Base-by-base conservation (phyloP, 2,797 vertebrate genomes). In the Trematomus bernacchii region DNA sequence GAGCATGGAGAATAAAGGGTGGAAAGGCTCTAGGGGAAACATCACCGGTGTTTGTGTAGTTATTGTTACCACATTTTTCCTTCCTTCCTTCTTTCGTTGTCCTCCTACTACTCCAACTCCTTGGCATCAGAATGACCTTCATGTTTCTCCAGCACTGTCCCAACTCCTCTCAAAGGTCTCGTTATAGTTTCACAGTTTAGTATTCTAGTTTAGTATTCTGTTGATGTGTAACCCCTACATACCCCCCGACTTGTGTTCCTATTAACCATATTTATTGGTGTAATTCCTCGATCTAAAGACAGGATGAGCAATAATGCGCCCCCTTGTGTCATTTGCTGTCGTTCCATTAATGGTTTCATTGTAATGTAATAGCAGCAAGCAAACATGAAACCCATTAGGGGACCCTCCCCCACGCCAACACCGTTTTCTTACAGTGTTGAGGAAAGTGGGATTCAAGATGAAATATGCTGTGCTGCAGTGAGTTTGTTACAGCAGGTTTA, bases 211-310 rank as follows among this genome's bases (percentile, higher is more conserved):
- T 73, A 30, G 71, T 46, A 80, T 89, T 85, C 77, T 71, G 61
- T 74, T 64, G 40, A 73, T 15, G 11, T 83, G 57, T 13, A 72
- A 62, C 51, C 51, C 9, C 68, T 59, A 48, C 73, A 52, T 57
- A 42, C 1, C 4, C 51, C 42, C 61, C 6, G 43, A 66, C 71
- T 70, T 65, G 67, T 80, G 71, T 43, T 74, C 73, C 84, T 73
- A 82, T 91, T 89, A 87, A 78, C 60, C 59, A 71, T 84, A 83
- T 90, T 91, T 92, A 90, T 91, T 91, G 80, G 71, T 79, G 81
- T 80, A 77, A 91, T 92, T 86, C 76, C 79, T 92, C 85, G 88
- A 46, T 77, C 46, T 19, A 51, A 66, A 84, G 79, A 86, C 86
- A 78, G 71, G 63, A 68, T 76, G 69, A 82, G 84, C 82, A 81